Evolutionary conservation across 1,140 invertebrate species (phyloP), one percentile per base, ranked within the genome.

Genomic region (Drosophila hydei): DNA sequence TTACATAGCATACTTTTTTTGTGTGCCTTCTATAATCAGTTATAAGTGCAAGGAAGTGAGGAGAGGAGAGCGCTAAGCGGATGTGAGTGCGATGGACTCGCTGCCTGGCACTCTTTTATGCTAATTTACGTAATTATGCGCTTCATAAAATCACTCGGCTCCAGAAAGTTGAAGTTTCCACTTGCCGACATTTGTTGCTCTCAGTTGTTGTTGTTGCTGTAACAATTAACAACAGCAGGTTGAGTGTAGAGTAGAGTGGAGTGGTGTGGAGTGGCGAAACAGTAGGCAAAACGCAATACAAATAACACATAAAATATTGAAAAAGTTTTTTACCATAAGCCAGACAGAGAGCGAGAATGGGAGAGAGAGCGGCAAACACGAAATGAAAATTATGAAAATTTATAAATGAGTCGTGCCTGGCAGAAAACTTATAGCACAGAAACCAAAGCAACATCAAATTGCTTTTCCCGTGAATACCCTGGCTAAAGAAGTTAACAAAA

Each of bases 71-170:
- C 18, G 9, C 40, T 58, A 23, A 38, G 38, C 16, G 19, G 62
- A 62, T 62, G 63, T 48, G 38, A 62, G 38, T 54, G 71, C 67
- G 76, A 74, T 55, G 47, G 45, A 72, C 47, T 74, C 42, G 54
- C 50, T 50, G 42, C 47, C 52, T 72, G 62, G 48, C 62, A 88
- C 83, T 88, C 71, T 87, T 90, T 85, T 87, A 90, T 81, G 87
- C 78, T 90, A 90, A 90, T 90, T 90, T 89, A 78, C 81, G 75
- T 90, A 90, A 90, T 90, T 90, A 89, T 85, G 81, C 87, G 87
- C 87, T 90, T 72, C 87, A 83, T 89, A 72, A 87, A 89, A 81
- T 89, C 71, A 79, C 79, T 85, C 52, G 36, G 81, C 77, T 54
- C 14, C 51, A 47, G 14, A 65, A 80, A 87, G 70, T 81, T 81